Evolutionary conservation across 1,140 invertebrate genomes (phyloP).

Genomic region (Lucilia cuprina): DNA sequence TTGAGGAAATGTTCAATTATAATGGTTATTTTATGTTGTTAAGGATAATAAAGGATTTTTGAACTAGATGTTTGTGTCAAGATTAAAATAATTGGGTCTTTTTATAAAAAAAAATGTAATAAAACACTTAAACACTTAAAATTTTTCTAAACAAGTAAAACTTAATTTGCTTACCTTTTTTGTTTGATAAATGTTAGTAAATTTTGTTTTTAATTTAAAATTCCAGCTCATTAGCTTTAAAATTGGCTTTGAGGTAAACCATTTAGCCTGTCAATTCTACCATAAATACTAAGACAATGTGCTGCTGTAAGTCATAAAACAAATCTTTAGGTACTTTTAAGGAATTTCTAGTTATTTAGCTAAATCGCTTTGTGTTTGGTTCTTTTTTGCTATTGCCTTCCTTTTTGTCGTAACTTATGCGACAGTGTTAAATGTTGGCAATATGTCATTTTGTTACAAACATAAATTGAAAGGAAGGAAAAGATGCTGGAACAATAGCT

Average conservation of each 20-base stretch:
- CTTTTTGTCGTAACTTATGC: conserved; percentile 41
- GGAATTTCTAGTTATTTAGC: neutral
- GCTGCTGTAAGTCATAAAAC: neutral
- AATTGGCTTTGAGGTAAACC: neutral
- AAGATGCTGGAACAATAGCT: conserved; percentile 37
- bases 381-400: neutral
- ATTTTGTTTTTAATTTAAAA: no score
- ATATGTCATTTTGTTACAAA: conserved; percentile 58
- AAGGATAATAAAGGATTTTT: neutral
- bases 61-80: neutral
- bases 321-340: neutral
- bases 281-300: neutral
- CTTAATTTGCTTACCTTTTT: no score
- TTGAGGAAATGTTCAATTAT: neutral
- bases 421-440: conserved; percentile 62
- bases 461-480: conserved; percentile 39
- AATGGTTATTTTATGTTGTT: neutral
- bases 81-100: neutral
- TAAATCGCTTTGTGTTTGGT: neutral
- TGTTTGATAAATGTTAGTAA: no score
- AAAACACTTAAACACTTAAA: neutral
- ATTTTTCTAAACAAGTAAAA: no score
- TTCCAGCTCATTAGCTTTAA: neutral
- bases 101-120: neutral
- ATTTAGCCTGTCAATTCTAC: neutral